These are phyloP conservation scores for Drosophila putrida DNA, from an alignment of 2,888 invertebrate species.

Conservation along the genomic window DNA sequence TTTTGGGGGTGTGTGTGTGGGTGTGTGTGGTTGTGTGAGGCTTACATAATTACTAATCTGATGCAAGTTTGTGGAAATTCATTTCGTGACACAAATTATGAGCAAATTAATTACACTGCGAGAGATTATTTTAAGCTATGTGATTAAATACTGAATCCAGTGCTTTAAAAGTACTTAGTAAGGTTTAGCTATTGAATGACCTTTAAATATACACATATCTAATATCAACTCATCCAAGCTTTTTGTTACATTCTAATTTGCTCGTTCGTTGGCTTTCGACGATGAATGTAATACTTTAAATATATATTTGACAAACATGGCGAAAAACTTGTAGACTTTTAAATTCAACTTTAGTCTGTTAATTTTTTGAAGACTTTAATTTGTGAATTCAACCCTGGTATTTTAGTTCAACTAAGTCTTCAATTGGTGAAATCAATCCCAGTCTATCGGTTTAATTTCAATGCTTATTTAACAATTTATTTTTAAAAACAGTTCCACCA, in stretches of 20 bases:
- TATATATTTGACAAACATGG: too few species aligned
- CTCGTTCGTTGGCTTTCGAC: too few species aligned
- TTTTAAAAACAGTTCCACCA: not conserved
- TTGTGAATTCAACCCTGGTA: too few species aligned
- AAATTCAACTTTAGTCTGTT: too few species aligned
- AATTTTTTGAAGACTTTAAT: too few species aligned
- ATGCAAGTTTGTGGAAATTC: constrained; percentile 51
- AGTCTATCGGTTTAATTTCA: not conserved
- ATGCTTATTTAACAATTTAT: not conserved
- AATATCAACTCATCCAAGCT: too few species aligned
- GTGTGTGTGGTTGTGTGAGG: constrained; percentile 14
- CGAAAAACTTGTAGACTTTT: too few species aligned
- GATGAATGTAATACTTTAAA: too few species aligned
- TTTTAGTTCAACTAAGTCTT: too few species aligned
- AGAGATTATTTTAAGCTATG: constrained; percentile 39
- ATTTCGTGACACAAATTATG: constrained; percentile 63
- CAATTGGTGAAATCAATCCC: not conserved
- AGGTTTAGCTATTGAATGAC: not conserved
- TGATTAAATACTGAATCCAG: constrained; percentile 18
- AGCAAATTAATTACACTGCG: constrained; percentile 65
- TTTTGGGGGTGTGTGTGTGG: constrained; percentile 24
- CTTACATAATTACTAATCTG: constrained; percentile 76
- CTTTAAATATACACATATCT: not conserved
- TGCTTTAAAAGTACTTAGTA: not conserved
- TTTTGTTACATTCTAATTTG: too few species aligned